These are phyloP conservation scores for Garra rufa DNA, from an alignment of 2,113 vertebrate genomes.

Conservation along the genomic window DNA sequence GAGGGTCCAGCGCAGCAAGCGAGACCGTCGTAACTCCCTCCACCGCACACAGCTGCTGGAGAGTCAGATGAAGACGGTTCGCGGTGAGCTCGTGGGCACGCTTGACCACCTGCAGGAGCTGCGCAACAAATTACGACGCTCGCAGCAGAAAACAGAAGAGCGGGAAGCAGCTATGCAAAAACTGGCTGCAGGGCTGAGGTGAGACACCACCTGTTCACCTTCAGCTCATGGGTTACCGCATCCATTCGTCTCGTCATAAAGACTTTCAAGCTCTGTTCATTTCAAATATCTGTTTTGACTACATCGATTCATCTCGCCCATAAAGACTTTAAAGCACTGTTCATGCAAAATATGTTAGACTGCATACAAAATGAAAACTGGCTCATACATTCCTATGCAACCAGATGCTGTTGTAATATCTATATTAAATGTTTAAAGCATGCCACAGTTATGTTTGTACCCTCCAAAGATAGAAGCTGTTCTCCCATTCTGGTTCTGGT, in stretches of 20 bases:
- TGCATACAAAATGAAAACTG: neutral
- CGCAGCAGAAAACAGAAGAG: conserved; percentile 87
- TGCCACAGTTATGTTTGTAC: neutral
- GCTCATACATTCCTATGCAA: neutral
- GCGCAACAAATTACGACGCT: conserved; percentile 81
- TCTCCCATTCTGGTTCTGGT: neutral
- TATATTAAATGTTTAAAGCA: neutral
- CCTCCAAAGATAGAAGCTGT: conserved; percentile 12
- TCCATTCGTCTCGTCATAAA: neutral
- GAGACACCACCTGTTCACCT: conserved; percentile 53
- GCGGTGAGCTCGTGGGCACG: conserved; percentile 82
- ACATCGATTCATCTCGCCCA: too few relatives aligned
- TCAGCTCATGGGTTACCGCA: neutral
- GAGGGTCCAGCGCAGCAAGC: conserved; percentile 82
- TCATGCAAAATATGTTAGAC: neutral
- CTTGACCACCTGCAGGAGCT: conserved; percentile 85
- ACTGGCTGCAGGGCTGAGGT: conserved; percentile 87
- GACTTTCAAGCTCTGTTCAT: too few relatives aligned
- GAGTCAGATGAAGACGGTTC: conserved; percentile 84
- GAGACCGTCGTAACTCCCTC: conserved; percentile 79
- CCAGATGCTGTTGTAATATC: neutral
- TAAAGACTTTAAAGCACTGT: neutral
- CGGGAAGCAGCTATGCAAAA: conserved; percentile 81
- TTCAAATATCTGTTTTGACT: too few relatives aligned
- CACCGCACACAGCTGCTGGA: conserved; percentile 86